Evolutionary conservation across 2,888 invertebrate genomes (phyloP).

Genomic region (Onchidella celtica): DNA sequence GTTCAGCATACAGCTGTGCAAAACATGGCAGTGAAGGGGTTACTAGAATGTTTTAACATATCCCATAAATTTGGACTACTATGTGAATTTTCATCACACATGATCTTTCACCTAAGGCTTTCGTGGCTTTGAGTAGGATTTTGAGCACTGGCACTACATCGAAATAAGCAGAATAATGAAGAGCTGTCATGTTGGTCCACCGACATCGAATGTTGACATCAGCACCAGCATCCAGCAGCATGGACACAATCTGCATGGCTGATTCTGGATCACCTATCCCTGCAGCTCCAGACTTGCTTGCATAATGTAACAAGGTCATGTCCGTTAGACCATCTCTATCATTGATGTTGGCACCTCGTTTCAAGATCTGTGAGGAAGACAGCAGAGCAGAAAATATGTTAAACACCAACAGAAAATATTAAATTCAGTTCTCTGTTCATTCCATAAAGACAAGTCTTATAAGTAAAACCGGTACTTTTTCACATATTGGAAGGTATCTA

Average conservation of each 20-base stretch:
- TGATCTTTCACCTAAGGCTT: constrained; percentile 75
- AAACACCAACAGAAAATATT: too few relatives aligned
- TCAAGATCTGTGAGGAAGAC: constrained; percentile 76
- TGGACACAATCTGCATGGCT: constrained; percentile 70
- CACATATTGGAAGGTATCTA: too few relatives aligned
- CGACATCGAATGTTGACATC: constrained; percentile 81
- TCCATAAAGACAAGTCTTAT: too few relatives aligned
- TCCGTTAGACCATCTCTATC: constrained; percentile 82
- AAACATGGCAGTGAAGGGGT: too few relatives aligned
- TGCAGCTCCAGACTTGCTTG: constrained; percentile 81
- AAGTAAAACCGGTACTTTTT: too few relatives aligned
- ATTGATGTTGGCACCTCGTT: constrained; percentile 81
- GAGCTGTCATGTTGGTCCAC: constrained; percentile 82
- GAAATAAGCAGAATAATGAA: constrained; percentile 82
- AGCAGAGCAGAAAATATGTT: neutral
- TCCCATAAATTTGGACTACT: too few relatives aligned
- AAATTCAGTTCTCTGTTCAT: too few relatives aligned
- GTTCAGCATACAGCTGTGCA: too few relatives aligned
- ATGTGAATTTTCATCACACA: too few relatives aligned
- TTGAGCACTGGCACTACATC: constrained; percentile 81
- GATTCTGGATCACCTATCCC: constrained; percentile 79
- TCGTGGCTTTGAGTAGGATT: constrained; percentile 77
- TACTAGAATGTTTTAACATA: too few relatives aligned
- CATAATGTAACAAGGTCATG: constrained; percentile 82
- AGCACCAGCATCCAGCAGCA: constrained; percentile 78